phyloP scores from a whole-genome alignment of 1,140 invertebrate genomes.

The Drosophila littoralis region DNA sequence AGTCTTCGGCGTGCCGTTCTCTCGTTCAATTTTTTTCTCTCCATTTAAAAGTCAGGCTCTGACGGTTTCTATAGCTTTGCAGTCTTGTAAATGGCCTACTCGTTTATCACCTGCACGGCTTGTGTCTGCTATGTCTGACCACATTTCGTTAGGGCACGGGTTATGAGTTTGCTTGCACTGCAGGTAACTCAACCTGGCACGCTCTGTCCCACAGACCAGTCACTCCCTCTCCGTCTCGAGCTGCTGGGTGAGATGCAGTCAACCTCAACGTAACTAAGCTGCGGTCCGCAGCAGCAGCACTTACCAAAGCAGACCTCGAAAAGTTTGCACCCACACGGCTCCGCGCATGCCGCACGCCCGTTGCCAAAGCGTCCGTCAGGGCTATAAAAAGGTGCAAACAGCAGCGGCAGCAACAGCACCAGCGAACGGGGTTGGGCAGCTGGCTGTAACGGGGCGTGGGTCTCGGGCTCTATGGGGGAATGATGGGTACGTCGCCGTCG shows the following conservation, averaged over 20 bases:
- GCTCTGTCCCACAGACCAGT: background rate
- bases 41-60: too few species aligned
- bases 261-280: conserved; percentile 79
- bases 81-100: too few species aligned
- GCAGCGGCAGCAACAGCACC: conserved; percentile 40
- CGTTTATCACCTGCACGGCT: conserved; percentile 21
- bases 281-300: conserved; percentile 77
- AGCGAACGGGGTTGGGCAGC: conserved; percentile 32
- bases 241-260: conserved; percentile 51
- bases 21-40: too few species aligned
- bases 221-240: background rate
- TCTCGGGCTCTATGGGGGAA: background rate
- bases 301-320: conserved; percentile 81
- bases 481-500: conserved; percentile 47
- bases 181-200: conserved; percentile 16
- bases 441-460: background rate
- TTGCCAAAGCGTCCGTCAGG: conserved; percentile 32
- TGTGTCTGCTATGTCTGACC: conserved; percentile 38
- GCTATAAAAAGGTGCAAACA: conserved; percentile 78
- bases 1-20: too few species aligned
- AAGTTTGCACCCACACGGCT: conserved; percentile 72
- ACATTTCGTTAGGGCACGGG: conserved; percentile 20
- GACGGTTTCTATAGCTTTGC: too few species aligned
- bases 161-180: conserved; percentile 19
- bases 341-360: conserved; percentile 17